Base-by-base conservation (phyloP, 2,797 vertebrate species). In the Notolabrus celidotus region DNA sequence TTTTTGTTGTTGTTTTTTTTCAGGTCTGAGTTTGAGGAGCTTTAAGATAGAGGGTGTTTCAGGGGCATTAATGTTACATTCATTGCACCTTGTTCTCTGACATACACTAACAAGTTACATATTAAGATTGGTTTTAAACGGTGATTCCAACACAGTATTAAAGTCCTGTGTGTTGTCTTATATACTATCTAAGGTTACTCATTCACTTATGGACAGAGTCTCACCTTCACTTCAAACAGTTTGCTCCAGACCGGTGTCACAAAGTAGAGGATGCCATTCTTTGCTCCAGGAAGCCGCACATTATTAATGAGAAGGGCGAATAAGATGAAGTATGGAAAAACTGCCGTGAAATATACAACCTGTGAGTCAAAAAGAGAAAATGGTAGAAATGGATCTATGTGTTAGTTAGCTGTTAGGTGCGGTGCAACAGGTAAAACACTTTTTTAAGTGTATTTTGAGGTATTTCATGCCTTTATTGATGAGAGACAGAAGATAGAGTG, bases 281-380 rank as follows among this genome's bases (percentile, higher is more conserved):
- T 89, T n/a, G 94, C 93, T 63, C 94, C 94, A 11, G 94, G 93
- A 19, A 95, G 91, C 78, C 90, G 93, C 50, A 92, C 88, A 23
- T 94, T 95, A 84, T 95, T 94, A 55, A 95, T 87, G 59, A 95
- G 83, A 69, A 95, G 73, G 11, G 90, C 92, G n/a, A 94, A 84
- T 61, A 95, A 77, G 56, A 94, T 86, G 64, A 95, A 74, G 82
- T 95, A 95, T 0, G 94, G 93, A 66, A 95, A 94, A 1, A 91
- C 23, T 8, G 92, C 93, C 0, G 94, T 94, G 79, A 95, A 94
- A 74, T 93, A 94, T 66, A 94, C 93, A 50, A 93, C 93, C 93
- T 94, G 71, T 22, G 65, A 12, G 39, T 67, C 34, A 87, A 38
- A 76, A 15, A 71, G 4, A 53, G 15, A 53, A 70, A n/a, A n/a